Evolutionary conservation across 92 coral and sea anemone genomes (phyloP).

Genomic region (Galaxea fascicularis): DNA sequence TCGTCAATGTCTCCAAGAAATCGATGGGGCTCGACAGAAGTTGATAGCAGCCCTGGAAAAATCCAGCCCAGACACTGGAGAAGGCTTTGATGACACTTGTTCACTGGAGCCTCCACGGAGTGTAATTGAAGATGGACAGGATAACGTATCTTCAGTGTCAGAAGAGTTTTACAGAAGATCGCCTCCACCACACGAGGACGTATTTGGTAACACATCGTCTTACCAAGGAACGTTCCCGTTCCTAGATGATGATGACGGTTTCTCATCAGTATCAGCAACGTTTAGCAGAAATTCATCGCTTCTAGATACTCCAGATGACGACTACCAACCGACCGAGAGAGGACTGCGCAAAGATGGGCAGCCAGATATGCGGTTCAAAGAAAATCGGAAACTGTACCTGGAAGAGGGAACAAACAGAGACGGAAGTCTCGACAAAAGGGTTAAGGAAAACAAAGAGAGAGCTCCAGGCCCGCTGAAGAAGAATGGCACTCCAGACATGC

Average conservation of each 20-base stretch:
- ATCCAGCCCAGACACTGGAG: background rate
- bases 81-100: background rate
- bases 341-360: slow-evolving; percentile 48
- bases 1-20: slow-evolving; percentile 22
- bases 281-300: background rate
- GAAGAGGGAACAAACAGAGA: slow-evolving; percentile 46
- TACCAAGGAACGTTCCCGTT: no score
- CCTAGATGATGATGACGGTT: background rate
- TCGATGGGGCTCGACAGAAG: slow-evolving; percentile 23
- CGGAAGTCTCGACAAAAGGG: slow-evolving; percentile 51
- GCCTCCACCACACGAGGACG: background rate
- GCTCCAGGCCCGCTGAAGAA: slow-evolving; percentile 14
- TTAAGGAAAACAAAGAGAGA: background rate
- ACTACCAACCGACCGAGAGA: background rate
- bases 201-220: background rate
- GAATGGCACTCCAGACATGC: slow-evolving; percentile 76
- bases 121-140: background rate
- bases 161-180: background rate
- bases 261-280: background rate
- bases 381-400: slow-evolving; percentile 47
- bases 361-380: slow-evolving; percentile 65
- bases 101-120: background rate
- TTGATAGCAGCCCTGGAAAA: background rate
- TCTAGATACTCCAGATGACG: background rate
- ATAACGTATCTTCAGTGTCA: background rate